These are phyloP conservation scores for Macrobrachium nipponense DNA, from an alignment of 1,140 invertebrate genomes.

Conservation along the genomic window DNA sequence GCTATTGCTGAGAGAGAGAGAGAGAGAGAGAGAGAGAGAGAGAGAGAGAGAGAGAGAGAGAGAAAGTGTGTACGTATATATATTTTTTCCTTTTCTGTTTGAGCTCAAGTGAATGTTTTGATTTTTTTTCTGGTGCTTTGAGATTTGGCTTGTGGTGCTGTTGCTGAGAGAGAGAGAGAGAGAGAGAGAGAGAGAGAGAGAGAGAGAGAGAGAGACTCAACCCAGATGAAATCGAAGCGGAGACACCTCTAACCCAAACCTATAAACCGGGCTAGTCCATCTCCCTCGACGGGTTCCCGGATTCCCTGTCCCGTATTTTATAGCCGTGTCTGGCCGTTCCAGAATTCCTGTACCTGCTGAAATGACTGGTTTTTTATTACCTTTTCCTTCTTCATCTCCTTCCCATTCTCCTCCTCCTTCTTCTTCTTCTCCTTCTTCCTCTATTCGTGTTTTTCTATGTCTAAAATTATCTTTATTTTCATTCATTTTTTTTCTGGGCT, in stretches of 20 bases:
- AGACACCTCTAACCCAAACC: no score
- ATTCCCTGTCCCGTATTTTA: not conserved
- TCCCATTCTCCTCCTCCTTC: not conserved
- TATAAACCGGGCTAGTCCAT: no score
- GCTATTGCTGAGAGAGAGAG: not conserved
- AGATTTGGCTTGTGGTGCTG: not conserved
- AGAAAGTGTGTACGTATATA: no score
- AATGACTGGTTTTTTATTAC: not conserved
- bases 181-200: not conserved
- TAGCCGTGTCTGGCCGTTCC: not conserved
- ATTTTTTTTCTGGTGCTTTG: no score
- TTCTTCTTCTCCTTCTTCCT: not conserved
- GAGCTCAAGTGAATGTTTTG: no score
- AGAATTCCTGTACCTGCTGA: not conserved
- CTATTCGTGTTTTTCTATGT: not conserved
- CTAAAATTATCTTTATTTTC: not conserved
- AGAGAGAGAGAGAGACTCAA: no score
- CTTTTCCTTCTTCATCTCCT: not conserved
- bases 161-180: slow-evolving; percentile 1
- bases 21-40: not conserved
- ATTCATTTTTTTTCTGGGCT: not conserved
- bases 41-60: no score
- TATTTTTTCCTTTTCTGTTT: no score
- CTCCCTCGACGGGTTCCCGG: no score
- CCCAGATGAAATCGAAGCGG: no score